Evolutionary conservation across 2,113 vertebrate genomes (phyloP).

Genomic region (Chitala chitala): DNA sequence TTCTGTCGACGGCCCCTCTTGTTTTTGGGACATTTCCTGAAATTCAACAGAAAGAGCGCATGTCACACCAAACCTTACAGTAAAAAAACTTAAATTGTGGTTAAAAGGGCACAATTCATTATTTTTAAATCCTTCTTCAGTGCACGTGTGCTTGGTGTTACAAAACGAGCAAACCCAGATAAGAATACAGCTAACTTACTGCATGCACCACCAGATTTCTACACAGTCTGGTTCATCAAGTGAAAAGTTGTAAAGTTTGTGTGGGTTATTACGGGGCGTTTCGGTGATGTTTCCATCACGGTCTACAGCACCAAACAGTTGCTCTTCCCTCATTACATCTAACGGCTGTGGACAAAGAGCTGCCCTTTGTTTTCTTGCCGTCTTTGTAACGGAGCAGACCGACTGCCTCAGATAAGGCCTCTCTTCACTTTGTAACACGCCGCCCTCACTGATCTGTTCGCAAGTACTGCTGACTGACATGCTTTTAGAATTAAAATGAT

Average conservation of each 20-base stretch:
- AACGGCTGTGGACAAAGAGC: background rate
- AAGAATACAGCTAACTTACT: too few relatives aligned
- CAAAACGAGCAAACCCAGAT: too few relatives aligned
- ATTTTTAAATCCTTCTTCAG: too few relatives aligned
- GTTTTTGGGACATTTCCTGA: constrained; percentile 92
- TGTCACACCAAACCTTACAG: background rate
- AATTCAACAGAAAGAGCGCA: constrained; percentile 20
- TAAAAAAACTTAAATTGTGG: too few relatives aligned
- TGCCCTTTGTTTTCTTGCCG: background rate
- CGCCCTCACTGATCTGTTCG: background rate
- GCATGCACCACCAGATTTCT: too few relatives aligned
- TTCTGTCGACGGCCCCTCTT: constrained; percentile 89
- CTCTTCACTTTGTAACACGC: background rate
- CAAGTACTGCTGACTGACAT: background rate
- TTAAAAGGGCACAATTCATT: too few relatives aligned
- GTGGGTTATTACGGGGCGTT: too few relatives aligned
- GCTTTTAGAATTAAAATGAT: too few relatives aligned
- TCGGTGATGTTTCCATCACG: background rate
- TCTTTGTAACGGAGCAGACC: background rate
- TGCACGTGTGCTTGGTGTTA: too few relatives aligned
- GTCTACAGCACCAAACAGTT: background rate
- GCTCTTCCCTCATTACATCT: background rate
- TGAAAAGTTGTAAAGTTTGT: too few relatives aligned
- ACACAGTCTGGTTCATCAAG: too few relatives aligned
- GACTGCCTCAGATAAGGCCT: background rate